Conservation (phyloP, 2,113 vertebrate genomes). For the Chiloscyllium plagiosum region DNA sequence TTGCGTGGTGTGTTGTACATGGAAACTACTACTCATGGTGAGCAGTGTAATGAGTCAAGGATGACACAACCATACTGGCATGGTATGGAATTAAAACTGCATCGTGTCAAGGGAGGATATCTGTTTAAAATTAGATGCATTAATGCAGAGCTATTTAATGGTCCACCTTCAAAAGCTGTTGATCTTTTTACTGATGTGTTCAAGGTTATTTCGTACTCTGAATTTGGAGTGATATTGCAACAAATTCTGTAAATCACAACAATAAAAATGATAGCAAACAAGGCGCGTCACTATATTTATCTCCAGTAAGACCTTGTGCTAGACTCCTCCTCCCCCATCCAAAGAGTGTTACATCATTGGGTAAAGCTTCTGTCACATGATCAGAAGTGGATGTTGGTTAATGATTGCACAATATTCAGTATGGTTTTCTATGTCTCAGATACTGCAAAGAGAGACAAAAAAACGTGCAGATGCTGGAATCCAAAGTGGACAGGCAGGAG, state of each 20-base stretch:
- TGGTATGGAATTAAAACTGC: neutral
- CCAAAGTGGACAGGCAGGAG: no score
- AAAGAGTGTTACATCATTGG: no score
- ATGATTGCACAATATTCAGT: no score
- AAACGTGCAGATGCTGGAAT: no score
- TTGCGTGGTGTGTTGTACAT: neutral
- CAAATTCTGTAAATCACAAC: neutral
- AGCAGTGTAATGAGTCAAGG: neutral
- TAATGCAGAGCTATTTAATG: neutral
- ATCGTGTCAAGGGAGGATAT: neutral
- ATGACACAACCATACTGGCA: neutral
- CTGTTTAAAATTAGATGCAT: conserved; percentile 3
- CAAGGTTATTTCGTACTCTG: neutral
- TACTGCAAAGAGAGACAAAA: no score
- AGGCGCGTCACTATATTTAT: neutral
- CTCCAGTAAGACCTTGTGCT: no score
- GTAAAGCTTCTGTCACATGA: no score
- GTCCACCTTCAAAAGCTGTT: neutral
- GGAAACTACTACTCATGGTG: neutral
- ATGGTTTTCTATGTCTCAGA: no score
- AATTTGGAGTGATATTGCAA: neutral
- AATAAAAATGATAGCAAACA: neutral
- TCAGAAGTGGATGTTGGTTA: no score
- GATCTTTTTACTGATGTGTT: neutral
- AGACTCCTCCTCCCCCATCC: no score